Evolutionary conservation across 2,888 invertebrate species (phyloP).

Genomic region (Phortica magna): DNA sequence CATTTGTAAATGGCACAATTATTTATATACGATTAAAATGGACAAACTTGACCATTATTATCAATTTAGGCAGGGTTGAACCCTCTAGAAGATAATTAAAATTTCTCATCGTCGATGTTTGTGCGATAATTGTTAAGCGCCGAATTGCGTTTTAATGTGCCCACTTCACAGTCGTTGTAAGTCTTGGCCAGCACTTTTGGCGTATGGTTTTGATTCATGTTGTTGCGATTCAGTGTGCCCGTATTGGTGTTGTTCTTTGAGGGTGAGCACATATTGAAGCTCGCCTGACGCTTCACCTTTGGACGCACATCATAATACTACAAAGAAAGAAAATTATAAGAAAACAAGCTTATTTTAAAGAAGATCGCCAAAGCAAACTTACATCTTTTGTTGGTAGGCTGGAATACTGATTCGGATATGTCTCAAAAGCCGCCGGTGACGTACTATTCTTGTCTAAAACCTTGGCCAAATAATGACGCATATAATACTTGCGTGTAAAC

Average conservation of each 20-base stretch:
- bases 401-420: constrained; percentile 90
- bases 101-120: constrained; percentile 77
- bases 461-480: constrained; percentile 50
- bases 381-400: constrained; percentile 90
- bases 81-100: constrained; percentile 54
- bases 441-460: constrained; percentile 79
- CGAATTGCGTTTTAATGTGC: constrained; percentile 87
- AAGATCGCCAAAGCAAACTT: constrained; percentile 63
- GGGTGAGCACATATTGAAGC: constrained; percentile 81
- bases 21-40: not conserved
- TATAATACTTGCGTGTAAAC: constrained; percentile 78
- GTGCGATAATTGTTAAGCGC: constrained; percentile 81
- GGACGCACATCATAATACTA: constrained; percentile 78
- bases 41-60: not conserved
- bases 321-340: constrained; percentile 35
- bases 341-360: not conserved
- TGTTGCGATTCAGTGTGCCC: constrained; percentile 80
- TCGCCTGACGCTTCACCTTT: constrained; percentile 83
- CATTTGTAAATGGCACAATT: constrained; percentile 36
- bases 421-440: constrained; percentile 87
- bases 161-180: constrained; percentile 87
- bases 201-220: constrained; percentile 82
- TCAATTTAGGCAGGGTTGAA: not conserved
- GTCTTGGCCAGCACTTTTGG: constrained; percentile 85
- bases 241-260: constrained; percentile 69